A percentile compares a stretch with the other conserved stretches of the same genome.
Evolutionary conservation across 2,797 vertebrate species (phyloP).

Genomic region (Phoxinus dragarum): DNA sequence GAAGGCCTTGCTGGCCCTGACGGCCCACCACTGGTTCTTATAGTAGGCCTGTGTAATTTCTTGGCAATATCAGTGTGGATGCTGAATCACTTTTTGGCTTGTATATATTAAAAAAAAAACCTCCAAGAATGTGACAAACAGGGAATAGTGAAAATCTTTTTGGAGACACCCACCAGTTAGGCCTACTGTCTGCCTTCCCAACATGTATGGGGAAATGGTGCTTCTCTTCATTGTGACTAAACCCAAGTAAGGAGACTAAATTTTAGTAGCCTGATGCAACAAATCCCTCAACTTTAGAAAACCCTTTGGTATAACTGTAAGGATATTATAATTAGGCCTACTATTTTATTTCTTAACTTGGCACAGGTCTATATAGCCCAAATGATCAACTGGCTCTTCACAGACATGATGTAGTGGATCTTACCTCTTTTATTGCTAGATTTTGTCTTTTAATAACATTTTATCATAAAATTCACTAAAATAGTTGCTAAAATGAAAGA

Average conservation of each 20-base stretch:
- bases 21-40: too few species aligned
- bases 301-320: not conserved
- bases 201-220: not conserved
- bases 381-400: not conserved
- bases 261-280: not conserved
- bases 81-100: not conserved
- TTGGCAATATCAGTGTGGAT: not conserved
- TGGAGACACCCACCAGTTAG: not conserved
- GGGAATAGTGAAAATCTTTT: conserved; percentile 36
- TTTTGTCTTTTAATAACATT: not conserved
- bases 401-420: not conserved
- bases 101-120: not conserved
- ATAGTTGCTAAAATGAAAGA: conserved; percentile 3
- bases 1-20: too few species aligned
- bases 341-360: not conserved
- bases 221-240: not conserved
- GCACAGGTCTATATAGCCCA: not conserved
- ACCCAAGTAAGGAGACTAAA: not conserved
- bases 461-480: not conserved
- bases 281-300: not conserved
- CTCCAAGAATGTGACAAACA: conserved; percentile 57
- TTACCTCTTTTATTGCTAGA: not conserved
- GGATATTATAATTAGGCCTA: not conserved
- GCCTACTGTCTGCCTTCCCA: not conserved
- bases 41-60: too few species aligned